Evolutionary conservation across 2,888 invertebrate genomes (phyloP), one percentile per base, ranked within the genome.

Genomic region (Rhogogaster chlorosoma): DNA sequence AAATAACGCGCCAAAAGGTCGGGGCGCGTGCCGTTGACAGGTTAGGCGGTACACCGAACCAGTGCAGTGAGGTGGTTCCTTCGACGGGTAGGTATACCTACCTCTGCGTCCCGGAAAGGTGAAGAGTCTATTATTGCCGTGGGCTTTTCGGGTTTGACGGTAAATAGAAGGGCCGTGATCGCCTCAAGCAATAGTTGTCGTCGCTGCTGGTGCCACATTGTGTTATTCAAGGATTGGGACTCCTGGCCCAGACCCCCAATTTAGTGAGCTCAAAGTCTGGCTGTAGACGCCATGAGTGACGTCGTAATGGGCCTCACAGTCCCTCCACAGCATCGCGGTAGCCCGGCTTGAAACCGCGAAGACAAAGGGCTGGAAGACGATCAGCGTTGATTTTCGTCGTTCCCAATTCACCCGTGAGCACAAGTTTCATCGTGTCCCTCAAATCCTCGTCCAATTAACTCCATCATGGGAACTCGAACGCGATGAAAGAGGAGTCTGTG

Each of bases 51-150:
- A 26, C 67, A 67, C 32, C 67, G 26, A 45, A 45, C 45, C 12
- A 32, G 32, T 67, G 22, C 32, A 67, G 67, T 32, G 67, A 26
- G 67, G 67, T 67, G 67, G 29, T 32, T 67, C 1, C 67, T 26
- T 67, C 2, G 4, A 12, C 42, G 9, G 45, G 22, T 26, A 45
- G 22, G 45, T 75, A 45, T 75, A 61, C 61, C 61, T 61, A 61
- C 12, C 57, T 26, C 12, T 61, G 26, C 12, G 26, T 12, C 61
- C 61, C 26, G n/a, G 49, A 70, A 70, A 83, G 83, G 83, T 83
- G 83, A 83, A 83, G 83, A 83, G 83, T 70, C 83, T 67, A 83
- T 83, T 83, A 83, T 26, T 29, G 57, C 45, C 7, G 18, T 26
- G 32, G 45, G 38, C 12, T 32, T 32, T n/a, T 45, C 18, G 49